phyloP scores from a whole-genome alignment of 2,797 vertebrate species.

The Silurus lanzhouensis region DNA sequence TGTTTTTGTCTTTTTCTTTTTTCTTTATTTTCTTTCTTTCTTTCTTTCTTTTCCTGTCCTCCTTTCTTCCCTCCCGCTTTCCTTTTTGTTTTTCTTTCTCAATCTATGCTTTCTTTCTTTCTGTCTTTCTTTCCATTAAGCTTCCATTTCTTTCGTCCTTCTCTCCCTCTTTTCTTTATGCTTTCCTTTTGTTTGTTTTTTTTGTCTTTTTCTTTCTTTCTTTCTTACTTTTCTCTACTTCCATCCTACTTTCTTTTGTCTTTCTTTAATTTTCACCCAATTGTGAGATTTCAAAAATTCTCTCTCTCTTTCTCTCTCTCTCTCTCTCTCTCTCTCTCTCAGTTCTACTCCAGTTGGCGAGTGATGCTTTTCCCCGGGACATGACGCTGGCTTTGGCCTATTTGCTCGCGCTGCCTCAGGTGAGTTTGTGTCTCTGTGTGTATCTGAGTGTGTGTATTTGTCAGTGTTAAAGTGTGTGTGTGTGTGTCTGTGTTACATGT shows the following conservation, averaged over 20 bases:
- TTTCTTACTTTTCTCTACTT: no score
- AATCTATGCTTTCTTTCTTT: background rate
- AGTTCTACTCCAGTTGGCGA: slow-evolving; percentile 92
- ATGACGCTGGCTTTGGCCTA: slow-evolving; percentile 89
- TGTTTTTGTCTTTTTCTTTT: background rate
- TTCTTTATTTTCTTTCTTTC: no score
- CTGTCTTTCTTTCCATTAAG: no score
- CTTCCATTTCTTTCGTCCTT: no score
- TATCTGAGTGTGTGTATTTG: background rate
- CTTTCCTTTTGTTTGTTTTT: background rate
- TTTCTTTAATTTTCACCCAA: no score
- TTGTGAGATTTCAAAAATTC: no score
- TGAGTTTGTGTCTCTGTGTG: slow-evolving; percentile 61
- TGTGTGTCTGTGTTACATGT: background rate
- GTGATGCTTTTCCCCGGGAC: slow-evolving; percentile 88
- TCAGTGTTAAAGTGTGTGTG: background rate
- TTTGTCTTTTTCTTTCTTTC: no score
- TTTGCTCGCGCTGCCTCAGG: slow-evolving; percentile 93
- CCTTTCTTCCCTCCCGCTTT: background rate
- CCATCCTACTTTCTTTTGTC: no score
- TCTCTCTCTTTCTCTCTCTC: slow-evolving; percentile 28
- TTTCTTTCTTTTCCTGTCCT: background rate
- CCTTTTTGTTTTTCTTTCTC: background rate
- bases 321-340: slow-evolving; percentile 25
- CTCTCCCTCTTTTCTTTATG: background rate